phyloP scores from a whole-genome alignment of 1,140 invertebrate species.

The Cotesia chilonis region DNA sequence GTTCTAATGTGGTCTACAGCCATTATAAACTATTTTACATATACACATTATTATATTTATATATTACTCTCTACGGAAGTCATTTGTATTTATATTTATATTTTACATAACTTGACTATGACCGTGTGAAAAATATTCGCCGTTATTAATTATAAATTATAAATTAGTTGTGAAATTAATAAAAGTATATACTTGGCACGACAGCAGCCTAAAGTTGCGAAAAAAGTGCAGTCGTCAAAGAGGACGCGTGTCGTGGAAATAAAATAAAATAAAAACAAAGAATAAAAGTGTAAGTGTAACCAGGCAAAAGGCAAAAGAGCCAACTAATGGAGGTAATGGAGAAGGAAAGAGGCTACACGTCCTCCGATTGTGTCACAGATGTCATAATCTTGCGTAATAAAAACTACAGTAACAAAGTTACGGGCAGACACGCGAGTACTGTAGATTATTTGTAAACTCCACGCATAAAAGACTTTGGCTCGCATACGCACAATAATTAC shows the following conservation, averaged over 20 bases:
- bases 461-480: constrained; percentile 48
- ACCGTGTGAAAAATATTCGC: too few relatives aligned
- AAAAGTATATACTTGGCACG: not conserved
- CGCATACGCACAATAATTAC: constrained; percentile 55
- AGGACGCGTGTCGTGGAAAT: too few relatives aligned
- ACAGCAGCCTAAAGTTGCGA: not conserved
- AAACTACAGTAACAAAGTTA: constrained; percentile 24
- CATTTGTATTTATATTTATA: too few relatives aligned
- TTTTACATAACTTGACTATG: too few relatives aligned
- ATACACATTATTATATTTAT: too few relatives aligned
- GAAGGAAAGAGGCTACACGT: not conserved
- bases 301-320: not conserved
- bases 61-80: too few relatives aligned
- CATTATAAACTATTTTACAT: too few relatives aligned
- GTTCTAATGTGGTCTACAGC: too few relatives aligned
- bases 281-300: not conserved
- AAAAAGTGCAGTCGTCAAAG: not conserved
- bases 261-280: not conserved
- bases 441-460: constrained; percentile 55
- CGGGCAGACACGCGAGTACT: constrained; percentile 35
- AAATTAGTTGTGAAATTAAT: too few relatives aligned
- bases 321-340: not conserved
- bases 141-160: too few relatives aligned
- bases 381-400: constrained; percentile 62
- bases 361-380: constrained; percentile 59